phyloP scores from a whole-genome alignment of 2,888 invertebrate genomes.

The Meteorus cinctellus region DNA sequence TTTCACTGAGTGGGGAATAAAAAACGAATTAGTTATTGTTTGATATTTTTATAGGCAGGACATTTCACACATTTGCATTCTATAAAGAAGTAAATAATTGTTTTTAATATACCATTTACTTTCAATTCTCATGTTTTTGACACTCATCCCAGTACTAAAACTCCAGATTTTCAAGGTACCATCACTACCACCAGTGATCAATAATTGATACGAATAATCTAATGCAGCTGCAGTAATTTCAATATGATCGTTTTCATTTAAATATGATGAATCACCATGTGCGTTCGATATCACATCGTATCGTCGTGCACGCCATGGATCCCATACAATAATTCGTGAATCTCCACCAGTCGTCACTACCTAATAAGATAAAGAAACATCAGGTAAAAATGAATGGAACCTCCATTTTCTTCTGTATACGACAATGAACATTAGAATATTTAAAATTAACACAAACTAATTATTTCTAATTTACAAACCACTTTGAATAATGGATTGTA shows the following conservation, averaged over 20 bases:
- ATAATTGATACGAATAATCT: conserved; percentile 82
- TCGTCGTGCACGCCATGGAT: conserved; percentile 82
- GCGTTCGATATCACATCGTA: conserved; percentile 81
- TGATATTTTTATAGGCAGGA: not conserved
- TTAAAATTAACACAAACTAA: not conserved
- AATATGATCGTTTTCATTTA: conserved; percentile 80
- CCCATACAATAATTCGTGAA: conserved; percentile 89
- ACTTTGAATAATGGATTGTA: conserved; percentile 85
- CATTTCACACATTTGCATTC: no score
- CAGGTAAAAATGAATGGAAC: not conserved
- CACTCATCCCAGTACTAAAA: conserved; percentile 85
- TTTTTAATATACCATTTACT: conserved; percentile 75
- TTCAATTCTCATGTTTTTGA: conserved; percentile 80
- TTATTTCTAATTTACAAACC: conserved; percentile 56
- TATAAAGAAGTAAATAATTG: no score
- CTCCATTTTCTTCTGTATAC: not conserved
- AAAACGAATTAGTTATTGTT: not conserved
- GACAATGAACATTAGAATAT: not conserved
- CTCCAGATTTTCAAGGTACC: conserved; percentile 90
- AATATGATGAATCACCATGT: conserved; percentile 79
- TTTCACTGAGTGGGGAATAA: conserved; percentile 66
- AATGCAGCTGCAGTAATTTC: conserved; percentile 87
- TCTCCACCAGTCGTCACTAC: conserved; percentile 86
- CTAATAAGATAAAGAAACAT: conserved; percentile 58
- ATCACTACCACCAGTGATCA: conserved; percentile 86